These are phyloP conservation scores for Palythoa grandis DNA, from an alignment of 92 coral and sea anemone genomes.

Conservation along the genomic window DNA sequence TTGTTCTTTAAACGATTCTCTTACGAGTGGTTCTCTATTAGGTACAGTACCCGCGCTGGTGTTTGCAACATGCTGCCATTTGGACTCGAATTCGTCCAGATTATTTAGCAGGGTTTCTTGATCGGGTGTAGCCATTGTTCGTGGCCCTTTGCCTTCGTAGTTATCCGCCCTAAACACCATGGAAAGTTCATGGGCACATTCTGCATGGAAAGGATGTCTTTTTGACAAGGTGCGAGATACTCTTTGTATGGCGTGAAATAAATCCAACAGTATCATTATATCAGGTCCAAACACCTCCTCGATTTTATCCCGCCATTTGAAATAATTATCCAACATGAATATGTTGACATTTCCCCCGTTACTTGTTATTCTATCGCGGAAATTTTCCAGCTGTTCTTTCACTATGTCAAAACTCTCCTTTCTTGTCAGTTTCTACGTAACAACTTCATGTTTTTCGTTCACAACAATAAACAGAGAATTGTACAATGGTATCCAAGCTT, in stretches of 20 bases:
- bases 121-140: conserved; percentile 44
- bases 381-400: conserved; percentile 47
- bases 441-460: conserved; percentile 55
- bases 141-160: conserved; percentile 42
- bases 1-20: no score
- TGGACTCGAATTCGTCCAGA: conserved; percentile 43
- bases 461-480: conserved; percentile 58
- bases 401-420: conserved; percentile 49
- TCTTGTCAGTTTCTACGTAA: conserved; percentile 53
- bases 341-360: conserved; percentile 21
- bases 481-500: neutral
- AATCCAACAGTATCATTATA: conserved; percentile 38
- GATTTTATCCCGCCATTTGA: conserved; percentile 55
- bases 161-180: conserved; percentile 51
- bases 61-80: conserved; percentile 58
- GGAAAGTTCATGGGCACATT: conserved; percentile 22
- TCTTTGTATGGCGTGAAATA: conserved; percentile 65
- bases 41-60: neutral
- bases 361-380: conserved; percentile 22
- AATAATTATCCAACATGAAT: conserved; percentile 52
- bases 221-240: conserved; percentile 44
- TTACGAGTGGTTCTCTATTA: no score
- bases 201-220: conserved; percentile 43
- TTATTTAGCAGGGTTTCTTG: conserved; percentile 28
- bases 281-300: conserved; percentile 49